Conservation (phyloP, 2,797 vertebrate genomes). For the Pipistrellus nathusii region DNA sequence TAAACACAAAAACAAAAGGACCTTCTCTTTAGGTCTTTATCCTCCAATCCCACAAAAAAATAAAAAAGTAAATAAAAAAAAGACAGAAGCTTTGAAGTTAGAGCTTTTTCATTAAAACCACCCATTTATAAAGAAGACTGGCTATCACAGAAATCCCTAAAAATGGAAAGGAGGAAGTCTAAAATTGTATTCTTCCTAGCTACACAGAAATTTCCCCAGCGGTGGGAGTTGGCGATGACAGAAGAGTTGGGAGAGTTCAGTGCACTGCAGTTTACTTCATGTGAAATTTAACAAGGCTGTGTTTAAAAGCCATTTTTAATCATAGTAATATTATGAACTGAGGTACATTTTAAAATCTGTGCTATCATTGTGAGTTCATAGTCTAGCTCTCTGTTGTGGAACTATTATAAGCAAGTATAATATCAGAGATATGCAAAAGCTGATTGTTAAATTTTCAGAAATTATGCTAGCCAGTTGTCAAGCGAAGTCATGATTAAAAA, state of each 20-base stretch:
- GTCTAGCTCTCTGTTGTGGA: background rate
- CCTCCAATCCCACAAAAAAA: background rate
- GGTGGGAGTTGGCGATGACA: fast-evolving
- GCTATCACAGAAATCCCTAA: background rate
- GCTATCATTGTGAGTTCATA: background rate
- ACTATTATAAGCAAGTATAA: background rate
- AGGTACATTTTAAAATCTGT: background rate
- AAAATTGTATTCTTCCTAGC: background rate
- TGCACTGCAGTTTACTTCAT: background rate
- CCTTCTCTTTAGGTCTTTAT: background rate
- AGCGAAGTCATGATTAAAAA: slow-evolving; percentile 39
- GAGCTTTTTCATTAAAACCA: slow-evolving; percentile 6
- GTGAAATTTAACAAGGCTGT: background rate
- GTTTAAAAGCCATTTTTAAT: background rate
- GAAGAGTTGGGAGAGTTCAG: background rate
- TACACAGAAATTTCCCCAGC: background rate
- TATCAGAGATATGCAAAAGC: background rate
- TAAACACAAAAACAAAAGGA: background rate
- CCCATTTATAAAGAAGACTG: background rate
- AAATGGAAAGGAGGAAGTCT: background rate
- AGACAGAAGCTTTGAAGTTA: background rate
- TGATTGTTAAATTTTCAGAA: background rate
- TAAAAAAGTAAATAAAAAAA: too few species aligned
- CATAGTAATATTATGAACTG: background rate
- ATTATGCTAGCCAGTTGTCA: background rate